Evolutionary conservation across 1,140 invertebrate genomes (phyloP), one percentile per base, ranked within the genome.

Genomic region (Callitettix versicolor): DNA sequence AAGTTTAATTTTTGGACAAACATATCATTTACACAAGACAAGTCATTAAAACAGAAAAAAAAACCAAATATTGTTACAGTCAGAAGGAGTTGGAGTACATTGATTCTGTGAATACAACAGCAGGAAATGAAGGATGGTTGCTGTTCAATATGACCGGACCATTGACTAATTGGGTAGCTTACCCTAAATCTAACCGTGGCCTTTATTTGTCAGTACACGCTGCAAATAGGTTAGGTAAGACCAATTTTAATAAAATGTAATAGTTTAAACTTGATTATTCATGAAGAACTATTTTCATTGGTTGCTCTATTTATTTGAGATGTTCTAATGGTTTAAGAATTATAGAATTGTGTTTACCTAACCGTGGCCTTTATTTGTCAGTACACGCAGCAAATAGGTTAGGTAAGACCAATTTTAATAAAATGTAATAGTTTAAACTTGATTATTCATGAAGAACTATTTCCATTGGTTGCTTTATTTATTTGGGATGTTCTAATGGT

Each of bases 361-460:
- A 96, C 69, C 79, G 82, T 53, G 93, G 92, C 42, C 77, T 96
- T n/a, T 91, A 90, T 67, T 74, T 93, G n/a, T 84, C 86, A 0
- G 81, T 90, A 1, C 84, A 86, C 69, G 79, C 77, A 21, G 75
- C 75, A 53, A 74, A 79, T 61, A 79, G 79, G 62, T 77, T 76
- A 66, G 80, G 83, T 85, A 71, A 73, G 62, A 15, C 41, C n/a
- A n/a, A 30, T 26, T 20, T 17, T 22, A n/a, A n/a, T n/a, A n/a
- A n/a, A 3, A 7, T 9, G 14, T 7, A 5, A 9, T 43, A n/a
- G 41, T 26, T 6, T 36, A 2, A 15, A 14, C n/a, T n/a, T n/a
- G n/a, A n/a, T n/a, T n/a, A n/a, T n/a, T n/a, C n/a, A n/a, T n/a
- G n/a, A n/a, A n/a, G n/a, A n/a, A n/a, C n/a, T n/a, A n/a, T n/a